A percentile compares a stretch with the other conserved stretches of the same genome.
These are phyloP conservation scores for Rostratula benghalensis DNA, from an alignment of 2,113 vertebrate species.

Conservation along the genomic window DNA sequence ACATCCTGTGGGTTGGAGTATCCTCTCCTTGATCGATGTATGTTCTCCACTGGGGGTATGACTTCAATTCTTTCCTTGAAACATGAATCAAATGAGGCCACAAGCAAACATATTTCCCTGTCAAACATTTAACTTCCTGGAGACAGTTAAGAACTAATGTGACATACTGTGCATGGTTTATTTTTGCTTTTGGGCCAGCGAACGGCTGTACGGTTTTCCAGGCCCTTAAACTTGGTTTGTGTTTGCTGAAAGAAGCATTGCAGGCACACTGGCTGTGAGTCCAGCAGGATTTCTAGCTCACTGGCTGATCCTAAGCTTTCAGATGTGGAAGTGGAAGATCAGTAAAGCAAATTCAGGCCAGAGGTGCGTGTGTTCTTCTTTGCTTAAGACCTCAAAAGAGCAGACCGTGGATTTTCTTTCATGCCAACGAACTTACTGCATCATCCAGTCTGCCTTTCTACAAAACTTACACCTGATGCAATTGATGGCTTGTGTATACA, in stretches of 20 bases:
- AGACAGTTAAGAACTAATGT: conserved; percentile 44
- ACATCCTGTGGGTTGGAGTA: neutral
- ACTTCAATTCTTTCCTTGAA: conserved; percentile 56
- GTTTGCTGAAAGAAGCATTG: conserved; percentile 39
- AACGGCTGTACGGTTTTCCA: conserved; percentile 14
- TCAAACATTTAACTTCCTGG: conserved; percentile 60
- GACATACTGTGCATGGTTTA: neutral
- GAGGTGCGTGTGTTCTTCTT: neutral
- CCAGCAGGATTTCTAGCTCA: neutral
- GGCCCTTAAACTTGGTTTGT: conserved; percentile 12
- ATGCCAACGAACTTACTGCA: neutral
- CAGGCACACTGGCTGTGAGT: neutral
- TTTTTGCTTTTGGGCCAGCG: conserved; percentile 12
- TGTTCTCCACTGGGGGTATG: conserved; percentile 2
- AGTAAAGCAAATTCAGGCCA: neutral
- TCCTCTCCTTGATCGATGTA: neutral
- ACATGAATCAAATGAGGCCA: conserved; percentile 47
- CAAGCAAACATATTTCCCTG: conserved; percentile 52
- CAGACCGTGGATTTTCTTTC: neutral
- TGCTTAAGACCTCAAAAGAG: neutral
- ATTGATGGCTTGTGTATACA: neutral
- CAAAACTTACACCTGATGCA: neutral
- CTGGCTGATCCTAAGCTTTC: neutral
- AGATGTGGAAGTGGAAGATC: neutral
- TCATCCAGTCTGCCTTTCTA: neutral